Base-by-base conservation (phyloP, 1,140 invertebrate species). In the Meloidogyne hapla region DNA sequence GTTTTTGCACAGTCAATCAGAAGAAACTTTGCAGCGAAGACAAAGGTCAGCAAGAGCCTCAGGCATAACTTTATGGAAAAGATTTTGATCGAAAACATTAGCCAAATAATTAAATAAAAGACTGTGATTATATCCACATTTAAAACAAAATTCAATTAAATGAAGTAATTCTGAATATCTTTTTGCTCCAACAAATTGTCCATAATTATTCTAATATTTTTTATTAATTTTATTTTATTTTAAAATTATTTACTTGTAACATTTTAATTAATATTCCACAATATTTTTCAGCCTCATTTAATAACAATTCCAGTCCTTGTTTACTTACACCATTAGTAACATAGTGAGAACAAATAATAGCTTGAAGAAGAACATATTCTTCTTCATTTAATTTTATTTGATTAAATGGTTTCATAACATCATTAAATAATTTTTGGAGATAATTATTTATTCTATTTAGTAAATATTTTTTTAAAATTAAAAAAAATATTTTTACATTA, bases 301-400 rank as follows among this genome's bases (percentile, higher is more conserved):
- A 9, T 6, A 67, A 40, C 5, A 18, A 6, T 67, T 67, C 3
- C 5, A 18, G 65, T 6, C 26, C 65, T n/a, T 67, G 21, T 0
- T 23, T 15, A 67, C 65, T 67, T 18, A 67, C 15, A 8, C 65
- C 65, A 28, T 15, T 28, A 4, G 65, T n/a, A 9, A 15, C 65
- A 28, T n/a, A 33, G 5, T 67, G 65, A 4, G 65, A 28, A 40
- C 18, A 67, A 67, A 67, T 67, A 4, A 67, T 23, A 4, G 65
- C 65, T 18, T n/a, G 65, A 67, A 67, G 15, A 23, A 67, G 65
- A 67, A 67, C 65, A 64, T 9, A 64, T 64, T 64, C 62, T 64
- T 64, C 62, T 23, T 23, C 12, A 8, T 64, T 64, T 26, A 64
- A 12, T 10, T 64, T 64, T 64, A 26, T 8, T 12, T 12, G 62